Percentiles rank a stretch among this genome's conserved stretches.
Evolutionary conservation across 1,140 invertebrate genomes (phyloP).

Genomic region (Gryon sp.): DNA sequence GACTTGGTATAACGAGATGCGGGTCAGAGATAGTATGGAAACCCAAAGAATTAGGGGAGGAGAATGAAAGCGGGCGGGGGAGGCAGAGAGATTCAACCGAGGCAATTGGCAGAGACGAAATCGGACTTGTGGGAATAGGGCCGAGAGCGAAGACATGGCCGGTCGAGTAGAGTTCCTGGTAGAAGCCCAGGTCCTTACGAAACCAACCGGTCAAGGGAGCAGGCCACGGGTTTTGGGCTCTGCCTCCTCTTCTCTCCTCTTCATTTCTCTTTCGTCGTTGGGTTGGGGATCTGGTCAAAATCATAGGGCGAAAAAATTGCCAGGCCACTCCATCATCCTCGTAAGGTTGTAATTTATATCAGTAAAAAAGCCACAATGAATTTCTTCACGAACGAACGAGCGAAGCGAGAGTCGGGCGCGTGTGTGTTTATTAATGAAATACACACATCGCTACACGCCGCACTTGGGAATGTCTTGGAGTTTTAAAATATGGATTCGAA

Average conservation of each 20-base stretch:
- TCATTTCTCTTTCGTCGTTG: slow-evolving; percentile 36
- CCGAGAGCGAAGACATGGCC: slow-evolving; percentile 37
- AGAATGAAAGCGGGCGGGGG: not conserved
- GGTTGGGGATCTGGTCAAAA: slow-evolving; percentile 62
- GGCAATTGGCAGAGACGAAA: slow-evolving; percentile 31
- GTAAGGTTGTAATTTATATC: slow-evolving; percentile 75
- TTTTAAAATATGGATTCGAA: slow-evolving; percentile 17
- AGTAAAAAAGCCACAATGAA: slow-evolving; percentile 66
- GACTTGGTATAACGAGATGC: slow-evolving; percentile 77
- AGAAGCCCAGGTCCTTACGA: slow-evolving; percentile 38
- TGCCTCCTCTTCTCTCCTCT: too few relatives aligned
- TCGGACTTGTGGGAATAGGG: slow-evolving; percentile 51
- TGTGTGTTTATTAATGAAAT: slow-evolving; percentile 51
- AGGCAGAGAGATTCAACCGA: slow-evolving; percentile 4
- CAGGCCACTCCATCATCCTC: slow-evolving; percentile 60
- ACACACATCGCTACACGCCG: slow-evolving; percentile 13
- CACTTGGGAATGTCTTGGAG: slow-evolving; percentile 2
- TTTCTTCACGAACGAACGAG: slow-evolving; percentile 42
- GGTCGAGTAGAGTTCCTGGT: slow-evolving; percentile 64
- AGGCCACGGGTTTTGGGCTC: slow-evolving; percentile 4
- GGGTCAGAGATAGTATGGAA: slow-evolving; percentile 65
- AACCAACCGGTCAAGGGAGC: slow-evolving; percentile 51
- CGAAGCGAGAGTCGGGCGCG: not conserved
- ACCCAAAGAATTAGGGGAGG: slow-evolving; percentile 26
- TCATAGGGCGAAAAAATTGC: slow-evolving; percentile 67